A percentile compares a stretch with the other conserved stretches of the same genome.
Conservation (phyloP, 2,888 invertebrate species). For the Ornithoptera alexandrae region DNA sequence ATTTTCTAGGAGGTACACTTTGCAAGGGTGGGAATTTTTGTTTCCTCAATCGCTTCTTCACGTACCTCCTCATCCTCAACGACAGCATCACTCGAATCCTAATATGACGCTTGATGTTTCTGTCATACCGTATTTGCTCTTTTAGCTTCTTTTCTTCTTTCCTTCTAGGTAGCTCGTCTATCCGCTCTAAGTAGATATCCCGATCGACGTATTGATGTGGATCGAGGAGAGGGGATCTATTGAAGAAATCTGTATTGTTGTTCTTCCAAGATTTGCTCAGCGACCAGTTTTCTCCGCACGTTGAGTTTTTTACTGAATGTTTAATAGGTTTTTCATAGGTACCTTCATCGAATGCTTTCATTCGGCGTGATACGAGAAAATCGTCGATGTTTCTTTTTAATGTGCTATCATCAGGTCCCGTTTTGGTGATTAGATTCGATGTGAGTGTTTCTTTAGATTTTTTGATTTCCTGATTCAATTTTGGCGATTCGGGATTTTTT, state of each 20-base stretch:
- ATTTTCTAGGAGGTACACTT: conserved; percentile 61
- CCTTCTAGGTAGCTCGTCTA: conserved; percentile 63
- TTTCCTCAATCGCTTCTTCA: conserved; percentile 62
- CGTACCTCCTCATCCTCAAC: conserved; percentile 80
- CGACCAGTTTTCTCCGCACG: conserved; percentile 75
- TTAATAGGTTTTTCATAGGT: conserved; percentile 71
- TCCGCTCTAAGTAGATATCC: conserved; percentile 55
- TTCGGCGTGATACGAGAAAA: conserved; percentile 62
- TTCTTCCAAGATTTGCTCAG: conserved; percentile 74
- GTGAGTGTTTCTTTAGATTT: conserved; percentile 58
- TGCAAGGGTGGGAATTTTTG: conserved; percentile 45
- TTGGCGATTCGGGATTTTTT: conserved; percentile 59
- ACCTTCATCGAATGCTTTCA: conserved; percentile 69
- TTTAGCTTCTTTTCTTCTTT: conserved; percentile 63
- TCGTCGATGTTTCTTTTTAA: conserved; percentile 67
- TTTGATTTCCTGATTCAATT: conserved; percentile 40
- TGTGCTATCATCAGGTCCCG: conserved; percentile 68
- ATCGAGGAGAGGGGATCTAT: conserved; percentile 54
- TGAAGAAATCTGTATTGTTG: conserved; percentile 62
- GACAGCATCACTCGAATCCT: conserved; percentile 84
- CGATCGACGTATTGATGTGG: conserved; percentile 50
- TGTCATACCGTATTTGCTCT: conserved; percentile 76
- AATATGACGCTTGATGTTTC: conserved; percentile 82
- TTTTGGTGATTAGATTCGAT: conserved; percentile 63
- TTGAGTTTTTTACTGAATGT: conserved; percentile 53